phyloP scores from a whole-genome alignment of 2,797 vertebrate genomes.

The Halcyon badia region DNA sequence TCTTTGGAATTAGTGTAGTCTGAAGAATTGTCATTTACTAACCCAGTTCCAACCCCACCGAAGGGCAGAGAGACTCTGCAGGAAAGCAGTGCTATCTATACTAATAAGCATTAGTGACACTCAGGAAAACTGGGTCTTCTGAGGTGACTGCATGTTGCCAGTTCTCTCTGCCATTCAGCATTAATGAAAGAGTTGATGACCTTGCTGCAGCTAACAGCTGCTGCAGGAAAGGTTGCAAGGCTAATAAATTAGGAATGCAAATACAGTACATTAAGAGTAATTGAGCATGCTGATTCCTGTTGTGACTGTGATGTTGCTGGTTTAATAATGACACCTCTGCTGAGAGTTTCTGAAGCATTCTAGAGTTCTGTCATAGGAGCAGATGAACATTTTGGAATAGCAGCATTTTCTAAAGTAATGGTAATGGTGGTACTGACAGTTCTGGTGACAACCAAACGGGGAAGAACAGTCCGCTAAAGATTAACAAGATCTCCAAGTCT shows the following conservation, averaged over 20 bases:
- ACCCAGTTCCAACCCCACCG: fast-evolving
- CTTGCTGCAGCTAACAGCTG: slow-evolving; percentile 21
- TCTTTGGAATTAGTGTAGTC: background rate
- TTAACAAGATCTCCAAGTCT: background rate
- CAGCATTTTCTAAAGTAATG: background rate
- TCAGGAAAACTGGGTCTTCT: background rate
- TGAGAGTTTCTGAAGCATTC: background rate
- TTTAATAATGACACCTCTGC: background rate
- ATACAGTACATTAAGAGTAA: slow-evolving; percentile 23
- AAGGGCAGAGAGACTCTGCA: background rate
- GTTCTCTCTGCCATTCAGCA: background rate
- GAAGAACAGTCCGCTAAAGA: background rate
- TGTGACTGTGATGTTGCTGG: background rate
- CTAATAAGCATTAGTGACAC: background rate
- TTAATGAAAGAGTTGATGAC: slow-evolving; percentile 29
- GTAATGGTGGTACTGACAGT: background rate
- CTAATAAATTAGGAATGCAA: slow-evolving; percentile 16
- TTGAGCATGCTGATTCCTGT: slow-evolving; percentile 1
- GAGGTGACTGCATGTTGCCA: background rate
- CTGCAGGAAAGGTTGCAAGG: slow-evolving; percentile 31
- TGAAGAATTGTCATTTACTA: background rate
- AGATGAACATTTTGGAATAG: background rate
- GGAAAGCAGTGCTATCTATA: background rate
- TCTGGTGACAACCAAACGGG: background rate
- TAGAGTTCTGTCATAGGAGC: background rate